Evolutionary conservation across 2,797 vertebrate species (phyloP), one percentile per base, ranked within the genome.

Genomic region (Diglossa cyanea): DNA sequence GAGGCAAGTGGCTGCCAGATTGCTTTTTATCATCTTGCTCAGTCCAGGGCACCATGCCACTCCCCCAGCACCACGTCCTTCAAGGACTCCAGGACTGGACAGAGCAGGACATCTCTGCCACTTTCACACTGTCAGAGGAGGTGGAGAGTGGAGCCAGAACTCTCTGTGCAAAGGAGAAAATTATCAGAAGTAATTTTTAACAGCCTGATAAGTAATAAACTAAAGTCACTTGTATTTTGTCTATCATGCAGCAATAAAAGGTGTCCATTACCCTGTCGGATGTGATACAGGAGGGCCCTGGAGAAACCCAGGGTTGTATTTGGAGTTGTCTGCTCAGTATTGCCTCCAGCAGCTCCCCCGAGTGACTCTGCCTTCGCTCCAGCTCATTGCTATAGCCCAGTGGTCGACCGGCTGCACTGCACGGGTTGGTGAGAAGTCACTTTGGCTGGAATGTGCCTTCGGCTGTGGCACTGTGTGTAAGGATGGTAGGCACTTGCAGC

Each of bases 361-460:
- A 65, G 57, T 17, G 73, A 40, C 44, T 92, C 17, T 33, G 85
- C 90, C 50, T 68, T 65, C 23, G 62, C 39, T 54, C 51, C 35
- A 39, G 91, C 93, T 95, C 85, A 40, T 72, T 45, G 63, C 51
- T 91, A 70, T 94, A 75, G 70, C 93, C 89, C 87, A 95, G 67
- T 10, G 61, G 88, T 53, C 24, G 55, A 26, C 57, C 14, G 78
- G 77, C 81, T 85, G 55, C 79, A 88, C 45, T 90, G 47, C 92
- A 92, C 26, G 5, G 17, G 4, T 4, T 10, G 7, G 21, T 11
- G 62, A 57, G 79, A 18, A 55, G 31, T 4, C 63, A 8, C 61
- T 62, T 24, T 0, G 25, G 6, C 50, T 58, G 40, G 20, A 60
- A 11, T 2, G 6, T 13, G 23, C 44, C 75, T 55, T 45, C 17